A percentile compares a stretch with the other conserved stretches of the same genome.
phyloP scores from a whole-genome alignment of 2,113 vertebrate species.

The Crotalus horridus region DNA sequence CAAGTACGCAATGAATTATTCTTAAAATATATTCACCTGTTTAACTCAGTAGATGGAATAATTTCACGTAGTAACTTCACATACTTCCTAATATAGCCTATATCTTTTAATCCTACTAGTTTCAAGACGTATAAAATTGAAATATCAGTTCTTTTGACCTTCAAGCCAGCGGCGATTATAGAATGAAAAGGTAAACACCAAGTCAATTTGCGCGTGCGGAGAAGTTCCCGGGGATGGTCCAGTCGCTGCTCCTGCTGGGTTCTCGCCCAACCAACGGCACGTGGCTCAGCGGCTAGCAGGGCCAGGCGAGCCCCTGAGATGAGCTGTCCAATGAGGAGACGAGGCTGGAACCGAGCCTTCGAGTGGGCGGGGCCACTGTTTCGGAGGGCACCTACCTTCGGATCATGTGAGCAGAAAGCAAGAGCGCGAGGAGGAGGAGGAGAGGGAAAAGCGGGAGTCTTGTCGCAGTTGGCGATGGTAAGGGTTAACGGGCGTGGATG shows the following conservation, averaged over 20 bases:
- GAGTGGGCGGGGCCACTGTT: neutral
- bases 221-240: neutral
- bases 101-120: neutral
- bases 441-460: neutral
- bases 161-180: neutral
- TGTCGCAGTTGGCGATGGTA: slow-evolving; percentile 1
- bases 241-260: too few relatives aligned
- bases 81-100: neutral
- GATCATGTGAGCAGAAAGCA: neutral
- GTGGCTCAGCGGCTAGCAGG: neutral
- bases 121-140: neutral
- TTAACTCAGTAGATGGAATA: neutral
- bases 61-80: neutral
- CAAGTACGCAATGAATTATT: neutral
- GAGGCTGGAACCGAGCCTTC: slow-evolving; percentile 68
- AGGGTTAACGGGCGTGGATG: neutral
- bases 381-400: slow-evolving; percentile 59
- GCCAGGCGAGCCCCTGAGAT: slow-evolving; percentile 30
- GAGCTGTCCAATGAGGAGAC: slow-evolving; percentile 61
- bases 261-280: neutral
- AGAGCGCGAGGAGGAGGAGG: neutral
- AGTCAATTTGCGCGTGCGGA: neutral
- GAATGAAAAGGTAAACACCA: neutral
- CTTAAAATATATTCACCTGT: neutral
- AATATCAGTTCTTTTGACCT: neutral